Percentiles rank a stretch among this genome's conserved stretches.
phyloP scores from a whole-genome alignment of 2,888 invertebrate species.

The Drosophila neotestacea region DNA sequence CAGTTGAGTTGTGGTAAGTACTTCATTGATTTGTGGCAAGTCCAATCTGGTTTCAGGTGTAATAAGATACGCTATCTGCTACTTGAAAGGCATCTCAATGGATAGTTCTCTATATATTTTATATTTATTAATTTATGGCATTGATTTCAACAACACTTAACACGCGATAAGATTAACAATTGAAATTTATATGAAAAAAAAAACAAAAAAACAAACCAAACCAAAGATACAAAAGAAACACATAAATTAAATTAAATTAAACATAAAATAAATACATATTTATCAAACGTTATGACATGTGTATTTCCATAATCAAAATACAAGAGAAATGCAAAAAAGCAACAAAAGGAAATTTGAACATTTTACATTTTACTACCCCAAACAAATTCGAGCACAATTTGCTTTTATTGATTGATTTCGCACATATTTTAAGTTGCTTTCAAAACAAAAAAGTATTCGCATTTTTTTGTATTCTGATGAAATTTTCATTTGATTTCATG shows the following conservation, averaged over 20 bases:
- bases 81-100: constrained; percentile 7
- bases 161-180: constrained; percentile 49
- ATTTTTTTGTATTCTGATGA: constrained; percentile 1
- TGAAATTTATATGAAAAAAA: constrained; percentile 21
- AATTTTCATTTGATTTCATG: constrained; percentile 24
- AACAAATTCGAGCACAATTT: constrained; percentile 17
- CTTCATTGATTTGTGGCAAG: constrained; percentile 42
- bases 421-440: constrained; percentile 23
- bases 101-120: background rate
- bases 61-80: constrained; percentile 26
- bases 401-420: constrained; percentile 26
- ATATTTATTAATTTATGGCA: constrained; percentile 32
- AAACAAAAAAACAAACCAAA: background rate
- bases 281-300: constrained; percentile 18
- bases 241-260: constrained; percentile 4
- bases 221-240: background rate
- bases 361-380: constrained; percentile 1
- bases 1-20: constrained; percentile 13
- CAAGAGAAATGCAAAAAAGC: background rate
- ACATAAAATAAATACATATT: constrained; percentile 21
- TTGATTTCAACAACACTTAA: constrained; percentile 30
- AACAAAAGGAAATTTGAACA: constrained; percentile 22
- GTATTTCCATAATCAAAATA: background rate
- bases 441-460: constrained; percentile 5
- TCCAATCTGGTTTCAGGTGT: constrained; percentile 24